Conservation (phyloP, 2,888 invertebrate species). For the Spodoptera littoralis region DNA sequence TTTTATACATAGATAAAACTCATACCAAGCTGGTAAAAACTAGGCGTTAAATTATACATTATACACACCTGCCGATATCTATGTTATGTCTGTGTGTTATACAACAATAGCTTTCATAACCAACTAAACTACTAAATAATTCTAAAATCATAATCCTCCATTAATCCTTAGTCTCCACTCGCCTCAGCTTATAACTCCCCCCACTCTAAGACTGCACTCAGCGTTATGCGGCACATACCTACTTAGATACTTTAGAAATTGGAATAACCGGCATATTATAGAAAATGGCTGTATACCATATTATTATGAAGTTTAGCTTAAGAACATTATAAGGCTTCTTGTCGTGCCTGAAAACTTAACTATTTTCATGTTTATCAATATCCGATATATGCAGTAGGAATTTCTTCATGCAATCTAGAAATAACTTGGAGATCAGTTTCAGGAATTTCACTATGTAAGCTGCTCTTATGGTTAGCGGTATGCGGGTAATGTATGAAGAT, state of each 20-base stretch:
- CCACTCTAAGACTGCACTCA: conserved; percentile 37
- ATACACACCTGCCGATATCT: too few relatives aligned
- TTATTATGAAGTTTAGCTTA: conserved; percentile 16
- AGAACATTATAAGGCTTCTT: conserved; percentile 21
- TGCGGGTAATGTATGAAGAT: too few relatives aligned
- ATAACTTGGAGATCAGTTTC: too few relatives aligned
- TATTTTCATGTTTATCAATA: conserved; percentile 27
- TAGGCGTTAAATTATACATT: too few relatives aligned
- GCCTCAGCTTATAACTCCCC: conserved; percentile 18
- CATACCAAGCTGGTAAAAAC: too few relatives aligned
- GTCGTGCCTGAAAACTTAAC: conserved; percentile 17
- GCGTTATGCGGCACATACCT: conserved; percentile 35
- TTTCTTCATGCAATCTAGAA: conserved; percentile 7
- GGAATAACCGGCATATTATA: conserved; percentile 51
- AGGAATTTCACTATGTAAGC: too few relatives aligned
- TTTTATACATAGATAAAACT: too few relatives aligned
- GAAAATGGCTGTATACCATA: conserved; percentile 36
- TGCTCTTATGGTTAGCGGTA: too few relatives aligned
- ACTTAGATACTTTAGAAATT: conserved; percentile 51
- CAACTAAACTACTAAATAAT: too few relatives aligned
- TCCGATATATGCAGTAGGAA: conserved; percentile 4
- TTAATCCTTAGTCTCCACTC: not conserved
- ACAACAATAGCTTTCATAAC: too few relatives aligned
- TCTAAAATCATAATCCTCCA: not conserved
- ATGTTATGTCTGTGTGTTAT: too few relatives aligned